Conservation (phyloP, 2,113 vertebrate genomes). For the Microcebus jonahi region DNA sequence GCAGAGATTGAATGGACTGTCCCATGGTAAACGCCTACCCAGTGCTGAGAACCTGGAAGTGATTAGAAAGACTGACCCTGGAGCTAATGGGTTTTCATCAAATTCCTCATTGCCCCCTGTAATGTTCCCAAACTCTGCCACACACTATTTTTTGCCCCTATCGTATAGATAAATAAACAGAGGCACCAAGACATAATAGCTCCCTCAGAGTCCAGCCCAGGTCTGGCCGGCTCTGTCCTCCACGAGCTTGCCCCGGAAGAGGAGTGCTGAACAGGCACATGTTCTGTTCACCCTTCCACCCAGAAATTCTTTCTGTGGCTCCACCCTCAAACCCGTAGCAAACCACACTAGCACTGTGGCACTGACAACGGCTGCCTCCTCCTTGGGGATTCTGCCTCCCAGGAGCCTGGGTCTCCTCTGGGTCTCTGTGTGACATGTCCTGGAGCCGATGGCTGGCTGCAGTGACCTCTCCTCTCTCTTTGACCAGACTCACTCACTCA, state of each 20-base stretch:
- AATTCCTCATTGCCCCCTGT: background rate
- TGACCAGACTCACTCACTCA: background rate
- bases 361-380: background rate
- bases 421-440: background rate
- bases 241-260: background rate
- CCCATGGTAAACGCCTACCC: background rate
- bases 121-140: background rate
- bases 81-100: background rate
- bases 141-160: background rate
- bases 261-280: background rate
- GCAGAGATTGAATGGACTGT: background rate
- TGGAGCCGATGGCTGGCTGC: background rate
- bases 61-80: background rate
- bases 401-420: background rate
- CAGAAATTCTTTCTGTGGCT: background rate
- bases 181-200: background rate
- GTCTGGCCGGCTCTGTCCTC: accelerated
- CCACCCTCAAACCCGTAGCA: background rate
- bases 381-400: background rate
- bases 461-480: background rate
- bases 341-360: too few relatives aligned
- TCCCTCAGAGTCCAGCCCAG: background rate
- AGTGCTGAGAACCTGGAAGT: background rate
- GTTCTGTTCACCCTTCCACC: background rate
- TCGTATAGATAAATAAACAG: background rate